These are phyloP conservation scores for Aphaenogaster floridana DNA, from an alignment of 1,140 invertebrate species.

Conservation along the genomic window DNA sequence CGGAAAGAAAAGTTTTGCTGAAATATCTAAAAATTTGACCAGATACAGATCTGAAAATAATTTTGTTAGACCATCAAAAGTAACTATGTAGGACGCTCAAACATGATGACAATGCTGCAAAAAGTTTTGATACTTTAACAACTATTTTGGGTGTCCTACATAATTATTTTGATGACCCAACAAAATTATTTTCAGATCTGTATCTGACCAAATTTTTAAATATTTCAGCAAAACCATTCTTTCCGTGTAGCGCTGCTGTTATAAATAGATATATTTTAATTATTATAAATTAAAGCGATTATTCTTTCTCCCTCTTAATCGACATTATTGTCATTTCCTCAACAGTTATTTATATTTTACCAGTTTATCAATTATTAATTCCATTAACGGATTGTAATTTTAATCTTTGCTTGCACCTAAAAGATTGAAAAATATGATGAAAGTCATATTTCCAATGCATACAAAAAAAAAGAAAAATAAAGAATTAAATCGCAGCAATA, in stretches of 20 bases:
- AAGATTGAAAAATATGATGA: not conserved
- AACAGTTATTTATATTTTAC: not conserved
- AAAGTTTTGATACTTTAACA: too few relatives aligned
- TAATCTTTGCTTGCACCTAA: not conserved
- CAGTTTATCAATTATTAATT: not conserved
- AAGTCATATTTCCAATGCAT: not conserved
- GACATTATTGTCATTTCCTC: not conserved
- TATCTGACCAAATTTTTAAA: too few relatives aligned
- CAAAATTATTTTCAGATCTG: too few relatives aligned
- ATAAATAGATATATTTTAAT: slow-evolving; percentile 14
- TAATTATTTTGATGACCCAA: too few relatives aligned
- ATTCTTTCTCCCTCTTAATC: not conserved
- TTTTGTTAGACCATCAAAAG: too few relatives aligned
- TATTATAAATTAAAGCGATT: not conserved
- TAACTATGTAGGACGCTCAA: too few relatives aligned
- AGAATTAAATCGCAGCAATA: not conserved
- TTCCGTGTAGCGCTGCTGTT: not conserved
- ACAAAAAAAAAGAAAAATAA: not conserved
- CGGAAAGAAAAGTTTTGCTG: too few relatives aligned
- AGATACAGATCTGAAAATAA: too few relatives aligned
- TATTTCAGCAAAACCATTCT: too few relatives aligned
- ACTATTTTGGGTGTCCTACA: too few relatives aligned
- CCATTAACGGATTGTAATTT: not conserved
- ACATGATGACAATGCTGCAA: too few relatives aligned
- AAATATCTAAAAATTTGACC: too few relatives aligned